phyloP scores from a whole-genome alignment of 2,797 vertebrate genomes.

The Rachycentron canadum region DNA sequence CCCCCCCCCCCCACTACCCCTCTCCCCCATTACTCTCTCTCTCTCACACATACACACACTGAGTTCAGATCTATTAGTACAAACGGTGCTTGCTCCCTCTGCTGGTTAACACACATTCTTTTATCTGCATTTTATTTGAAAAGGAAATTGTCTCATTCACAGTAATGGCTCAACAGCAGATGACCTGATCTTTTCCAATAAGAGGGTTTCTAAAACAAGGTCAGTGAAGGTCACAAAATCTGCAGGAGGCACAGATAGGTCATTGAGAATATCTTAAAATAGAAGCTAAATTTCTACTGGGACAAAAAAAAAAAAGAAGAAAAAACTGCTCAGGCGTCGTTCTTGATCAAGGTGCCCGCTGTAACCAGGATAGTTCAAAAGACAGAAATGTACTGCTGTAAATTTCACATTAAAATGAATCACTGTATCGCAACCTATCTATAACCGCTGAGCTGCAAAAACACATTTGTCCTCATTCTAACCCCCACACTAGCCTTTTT shows the following conservation, averaged over 20 bases:
- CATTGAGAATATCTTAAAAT: slow-evolving; percentile 41
- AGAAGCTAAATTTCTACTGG: slow-evolving; percentile 32
- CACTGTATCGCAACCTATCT: slow-evolving; percentile 8
- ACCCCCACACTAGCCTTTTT: slow-evolving; percentile 19
- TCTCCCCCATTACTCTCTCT: slow-evolving; percentile 1
- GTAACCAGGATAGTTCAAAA: slow-evolving; percentile 33
- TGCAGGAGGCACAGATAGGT: slow-evolving; percentile 3
- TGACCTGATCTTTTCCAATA: slow-evolving; percentile 4
- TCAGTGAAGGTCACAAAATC: slow-evolving; percentile 30
- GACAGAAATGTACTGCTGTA: slow-evolving; percentile 9
- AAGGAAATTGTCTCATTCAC: neutral
- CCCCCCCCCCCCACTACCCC: neutral
- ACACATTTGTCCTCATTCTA: slow-evolving; percentile 21
- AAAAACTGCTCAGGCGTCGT: slow-evolving; percentile 4
- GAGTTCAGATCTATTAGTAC: slow-evolving; percentile 24
- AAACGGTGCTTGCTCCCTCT: slow-evolving; percentile 75
- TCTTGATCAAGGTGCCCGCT: slow-evolving; percentile 43
- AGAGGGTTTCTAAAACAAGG: slow-evolving; percentile 15
- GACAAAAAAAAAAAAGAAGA: slow-evolving; percentile 13
- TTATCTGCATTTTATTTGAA: slow-evolving; percentile 35
- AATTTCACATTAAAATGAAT: slow-evolving; percentile 5
- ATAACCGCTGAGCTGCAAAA: slow-evolving; percentile 5
- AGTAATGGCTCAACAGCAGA: slow-evolving; percentile 3
- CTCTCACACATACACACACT: neutral
- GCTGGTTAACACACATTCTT: slow-evolving; percentile 63